A percentile compares a stretch with the other conserved stretches of the same genome.
phyloP scores from a whole-genome alignment of 2,113 vertebrate species.

The Lynx canadensis region DNA sequence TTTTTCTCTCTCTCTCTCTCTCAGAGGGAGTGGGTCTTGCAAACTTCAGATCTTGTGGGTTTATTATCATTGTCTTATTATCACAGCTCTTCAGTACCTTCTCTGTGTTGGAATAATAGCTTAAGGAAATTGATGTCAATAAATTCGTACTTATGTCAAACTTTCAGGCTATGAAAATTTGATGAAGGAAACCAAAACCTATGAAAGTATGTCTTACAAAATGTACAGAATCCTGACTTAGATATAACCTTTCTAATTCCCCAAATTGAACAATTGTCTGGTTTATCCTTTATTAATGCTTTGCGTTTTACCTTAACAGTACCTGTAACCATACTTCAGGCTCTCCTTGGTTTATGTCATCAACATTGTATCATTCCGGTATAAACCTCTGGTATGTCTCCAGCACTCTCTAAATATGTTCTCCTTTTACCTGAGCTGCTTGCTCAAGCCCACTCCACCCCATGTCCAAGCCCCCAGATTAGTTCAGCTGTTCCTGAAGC shows the following conservation, averaged over 20 bases:
- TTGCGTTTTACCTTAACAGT: slow-evolving; percentile 17
- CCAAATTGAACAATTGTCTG: not conserved
- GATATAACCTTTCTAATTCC: not conserved
- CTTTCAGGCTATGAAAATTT: slow-evolving; percentile 70
- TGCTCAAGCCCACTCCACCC: not conserved
- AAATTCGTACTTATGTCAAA: slow-evolving; percentile 76
- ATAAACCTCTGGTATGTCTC: not conserved
- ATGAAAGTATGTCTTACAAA: slow-evolving; percentile 30
- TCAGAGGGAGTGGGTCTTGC: slow-evolving; percentile 13
- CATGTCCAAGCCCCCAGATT: not conserved
- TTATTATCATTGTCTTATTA: slow-evolving; percentile 66
- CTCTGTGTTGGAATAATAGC: slow-evolving; percentile 79
- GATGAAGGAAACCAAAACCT: slow-evolving; percentile 61
- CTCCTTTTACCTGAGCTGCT: not conserved
- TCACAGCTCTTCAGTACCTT: slow-evolving; percentile 55
- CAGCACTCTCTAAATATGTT: not conserved
- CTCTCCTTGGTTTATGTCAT: not conserved
- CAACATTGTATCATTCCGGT: not conserved
- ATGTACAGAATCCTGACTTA: not conserved
- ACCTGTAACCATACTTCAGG: not conserved
- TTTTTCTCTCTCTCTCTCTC: not conserved
- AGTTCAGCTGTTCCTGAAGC: not conserved
- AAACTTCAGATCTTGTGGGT: slow-evolving; percentile 77
- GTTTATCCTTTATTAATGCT: slow-evolving; percentile 38
- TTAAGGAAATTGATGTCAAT: slow-evolving; percentile 77